Base-by-base conservation (phyloP, 2,888 invertebrate genomes). In the Dione juno region DNA sequence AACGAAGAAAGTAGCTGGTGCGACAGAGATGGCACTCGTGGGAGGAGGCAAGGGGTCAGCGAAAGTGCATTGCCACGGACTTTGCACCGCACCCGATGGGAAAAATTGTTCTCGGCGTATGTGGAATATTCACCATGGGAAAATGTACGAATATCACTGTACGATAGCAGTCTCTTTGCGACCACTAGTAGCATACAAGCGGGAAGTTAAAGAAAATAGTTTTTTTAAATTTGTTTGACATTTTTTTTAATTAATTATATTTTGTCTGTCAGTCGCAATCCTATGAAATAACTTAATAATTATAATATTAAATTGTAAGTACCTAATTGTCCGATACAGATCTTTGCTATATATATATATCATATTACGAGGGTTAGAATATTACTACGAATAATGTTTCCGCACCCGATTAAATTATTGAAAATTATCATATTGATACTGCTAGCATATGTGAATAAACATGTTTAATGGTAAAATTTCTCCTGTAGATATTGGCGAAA, bases 21-120 rank as follows among this genome's bases (percentile, higher is more conserved):
- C 74, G 85, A 92, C 66, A 73, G 91, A 89, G 92, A 92, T 77
- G 80, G 78, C 74, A 75, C 78, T 81, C 85, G 87, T 89, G 88
- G 88, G 89, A 90, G 90, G 88, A 89, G 88, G 88, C 88, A 87
- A 81, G 88, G 89, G 93, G 92, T 92, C 92, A 92, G 92, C 87
- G 92, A 93, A 93, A 93, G 93, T 93, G 90, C 93, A 92, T 92
- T 93, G 92, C 91, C 92, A 88, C 89, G 90, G 88, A 85, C 84
- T 85, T 85, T 86, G 87, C 88, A 83, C 84, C 82, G 88, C 88
- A 86, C 85, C 84, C 89, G 89, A 88, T 90, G 90, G 88, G 90
- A 90, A 91, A 90, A 86, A 88, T 87, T 88, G 84, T 83, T 87
- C 88, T 87, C 77, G 76, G 77, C 78, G 82, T 81, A 81, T 83